Evolutionary conservation across 2,888 invertebrate species (phyloP), one percentile per base, ranked within the genome.

Genomic region (Isotomurus palustris): DNA sequence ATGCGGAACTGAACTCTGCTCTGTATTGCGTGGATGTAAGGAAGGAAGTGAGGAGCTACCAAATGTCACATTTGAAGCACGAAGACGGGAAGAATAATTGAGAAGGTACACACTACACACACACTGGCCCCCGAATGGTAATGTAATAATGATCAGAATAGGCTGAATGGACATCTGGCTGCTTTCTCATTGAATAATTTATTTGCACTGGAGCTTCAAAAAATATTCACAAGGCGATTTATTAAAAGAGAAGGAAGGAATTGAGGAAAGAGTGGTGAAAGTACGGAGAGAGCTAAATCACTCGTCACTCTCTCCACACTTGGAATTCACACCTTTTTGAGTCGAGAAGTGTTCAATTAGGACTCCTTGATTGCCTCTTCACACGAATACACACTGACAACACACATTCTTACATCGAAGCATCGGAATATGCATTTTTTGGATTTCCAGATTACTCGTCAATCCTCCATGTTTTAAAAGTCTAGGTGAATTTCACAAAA

Each of bases 71-170:
- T n/a, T n/a, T n/a, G n/a, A n/a, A n/a, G n/a, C n/a, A n/a, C n/a
- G n/a, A n/a, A n/a, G n/a, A n/a, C n/a, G n/a, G n/a, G n/a, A n/a
- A n/a, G n/a, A n/a, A n/a, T n/a, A n/a, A n/a, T n/a, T n/a, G n/a
- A n/a, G n/a, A n/a, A n/a, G n/a, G n/a, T n/a, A n/a, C n/a, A n/a
- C n/a, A n/a, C n/a, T n/a, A n/a, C n/a, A n/a, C n/a, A n/a, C n/a
- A n/a, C n/a, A n/a, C n/a, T n/a, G n/a, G n/a, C n/a, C n/a, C n/a
- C n/a, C n/a, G n/a, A n/a, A n/a, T n/a, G n/a, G n/a, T n/a, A n/a
- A 71, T 56, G 2, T 79, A 71, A 71, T 79, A 79, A 12, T 73
- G 74, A 28, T 79, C 76, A 32, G 80, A 69, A 1, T 79, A 79
- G 1, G 79, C 78, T 43, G 79, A 78, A 59, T 56, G 59, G 60